Base-by-base conservation (phyloP, 2,888 invertebrate species). In the Pristionchus entomophagus region DNA sequence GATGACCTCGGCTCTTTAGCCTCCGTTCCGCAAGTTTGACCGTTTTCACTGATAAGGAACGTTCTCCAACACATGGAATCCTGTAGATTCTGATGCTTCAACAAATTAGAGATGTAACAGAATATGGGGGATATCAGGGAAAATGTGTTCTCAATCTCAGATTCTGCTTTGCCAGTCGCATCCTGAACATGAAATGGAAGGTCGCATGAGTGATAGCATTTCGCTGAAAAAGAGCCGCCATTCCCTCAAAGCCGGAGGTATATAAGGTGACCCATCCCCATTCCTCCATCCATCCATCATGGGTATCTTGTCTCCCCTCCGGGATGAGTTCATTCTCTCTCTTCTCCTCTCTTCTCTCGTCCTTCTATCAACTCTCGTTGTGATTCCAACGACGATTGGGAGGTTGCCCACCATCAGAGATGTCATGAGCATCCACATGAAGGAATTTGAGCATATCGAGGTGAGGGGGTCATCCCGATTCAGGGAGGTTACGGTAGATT, bases 391-490 rank as follows among this genome's bases (percentile, higher is more conserved):
- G 19, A 77, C 77, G 0, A 73, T 85, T 8, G 77, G 56, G 8
- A 53, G 26, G 53, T 12, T 77, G 49, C 65, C 29, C n/a, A 32
- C 62, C 32, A 69, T 84, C 62, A 51, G 69, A 26, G 69, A 69
- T 35, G 35, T 77, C 8, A 35, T 85, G 0, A 41, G 26, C 5
- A 56, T 73, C 12, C 73, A 85, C 3, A 85, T 77, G 85, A 41
- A 38, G n/a, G 73, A 85, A 19, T 85, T 85, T 77, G n/a, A 73
- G 0, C n/a, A 35, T 14, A 77, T 85, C 22, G 62, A 85, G 73
- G 85, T 84, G 17, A 41, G 45, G 45, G 45, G 45, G 45, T n/a
- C n/a, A n/a, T n/a, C n/a, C n/a, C n/a, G n/a, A n/a, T n/a, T n/a
- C n/a, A 17, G 38, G 12, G 19, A 51, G 12, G 14, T 51, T 19